Base-by-base conservation (phyloP, 2,888 invertebrate genomes). In the Polymixis flavicincta region DNA sequence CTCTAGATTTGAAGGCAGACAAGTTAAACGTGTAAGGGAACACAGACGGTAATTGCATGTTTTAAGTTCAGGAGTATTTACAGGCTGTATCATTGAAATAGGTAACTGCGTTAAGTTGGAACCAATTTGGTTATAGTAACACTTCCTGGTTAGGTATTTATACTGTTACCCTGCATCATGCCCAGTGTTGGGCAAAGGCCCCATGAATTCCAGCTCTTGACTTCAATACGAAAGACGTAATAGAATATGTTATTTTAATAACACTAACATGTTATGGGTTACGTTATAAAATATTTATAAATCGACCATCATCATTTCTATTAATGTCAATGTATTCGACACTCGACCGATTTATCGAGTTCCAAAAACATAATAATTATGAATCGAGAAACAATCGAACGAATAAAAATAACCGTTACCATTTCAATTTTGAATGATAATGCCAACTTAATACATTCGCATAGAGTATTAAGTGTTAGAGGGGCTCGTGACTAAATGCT, bases 271-370 rank as follows among this genome's bases (percentile, higher is more conserved):
- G 54, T 50, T 42, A 76, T 54, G 61, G 42, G 48, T 54, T 70
- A 78, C 48, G 37, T 61, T 61, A 61, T 78, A 69, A 78, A 76
- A 61, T n/a, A 70, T 61, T 78, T 28, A 71, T 45, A 37, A 78
- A 42, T n/a, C 14, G 54, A 66, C 50, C 11, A 66, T 61, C 52
- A 55, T 59, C 76, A 50, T 42, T 75, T 42, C 28, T 59, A 84
- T 84, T 82, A 60, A 78, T 84, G 86, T 84, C 74, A 85, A 79
- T 79, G 68, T 70, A 72, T 85, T 84, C 75, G 74, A 84, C 74
- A 74, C 52, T 55, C 37, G 45, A 45, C 14, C 45, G 54, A 68
- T 42, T 37, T 60, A 74, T 71, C 59, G 67, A 78, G 13, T 25
- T 13, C 55, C 65, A 63, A 73, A 78, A 83, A 82, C 67, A 76